phyloP scores from a whole-genome alignment of 1,140 invertebrate species.

The Drosophila grimshawi region DNA sequence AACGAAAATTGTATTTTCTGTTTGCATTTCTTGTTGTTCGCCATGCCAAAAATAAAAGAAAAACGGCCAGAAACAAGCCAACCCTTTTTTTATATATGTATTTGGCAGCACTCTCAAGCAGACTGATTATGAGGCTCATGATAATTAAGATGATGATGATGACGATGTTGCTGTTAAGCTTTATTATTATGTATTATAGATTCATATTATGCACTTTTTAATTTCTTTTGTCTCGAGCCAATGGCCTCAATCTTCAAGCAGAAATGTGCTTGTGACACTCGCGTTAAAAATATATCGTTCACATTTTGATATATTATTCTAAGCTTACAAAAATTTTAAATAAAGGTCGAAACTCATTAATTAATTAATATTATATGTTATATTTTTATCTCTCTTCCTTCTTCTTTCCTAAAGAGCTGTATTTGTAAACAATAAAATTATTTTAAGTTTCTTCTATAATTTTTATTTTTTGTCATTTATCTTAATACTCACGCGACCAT shows the following conservation, averaged over 20 bases:
- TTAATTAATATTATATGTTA: too few relatives aligned
- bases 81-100: conserved; percentile 59
- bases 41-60: conserved; percentile 21
- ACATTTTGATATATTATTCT: too few relatives aligned
- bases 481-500: conserved; percentile 1
- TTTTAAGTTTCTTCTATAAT: background rate
- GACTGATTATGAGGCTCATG: conserved; percentile 12
- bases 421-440: too few relatives aligned
- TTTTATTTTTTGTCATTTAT: background rate
- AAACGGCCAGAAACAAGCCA: conserved; percentile 47
- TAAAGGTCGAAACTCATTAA: too few relatives aligned
- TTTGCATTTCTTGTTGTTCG: conserved; percentile 77
- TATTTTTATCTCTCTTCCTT: too few relatives aligned
- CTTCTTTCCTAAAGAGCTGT: too few relatives aligned
- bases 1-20: conserved; percentile 83
- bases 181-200: conserved; percentile 82
- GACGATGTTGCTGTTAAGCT: conserved; percentile 60
- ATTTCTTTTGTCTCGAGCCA: conserved; percentile 69
- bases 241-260: conserved; percentile 11
- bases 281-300: background rate
- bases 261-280: conserved; percentile 27
- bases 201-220: conserved; percentile 82
- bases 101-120: conserved; percentile 55
- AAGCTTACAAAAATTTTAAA: too few relatives aligned
- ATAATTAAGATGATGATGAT: conserved; percentile 17